Percentiles rank a stretch among this genome's conserved stretches.
These are phyloP conservation scores for Scaptomyza hsui DNA, from an alignment of 1,140 invertebrate species.

Conservation along the genomic window DNA sequence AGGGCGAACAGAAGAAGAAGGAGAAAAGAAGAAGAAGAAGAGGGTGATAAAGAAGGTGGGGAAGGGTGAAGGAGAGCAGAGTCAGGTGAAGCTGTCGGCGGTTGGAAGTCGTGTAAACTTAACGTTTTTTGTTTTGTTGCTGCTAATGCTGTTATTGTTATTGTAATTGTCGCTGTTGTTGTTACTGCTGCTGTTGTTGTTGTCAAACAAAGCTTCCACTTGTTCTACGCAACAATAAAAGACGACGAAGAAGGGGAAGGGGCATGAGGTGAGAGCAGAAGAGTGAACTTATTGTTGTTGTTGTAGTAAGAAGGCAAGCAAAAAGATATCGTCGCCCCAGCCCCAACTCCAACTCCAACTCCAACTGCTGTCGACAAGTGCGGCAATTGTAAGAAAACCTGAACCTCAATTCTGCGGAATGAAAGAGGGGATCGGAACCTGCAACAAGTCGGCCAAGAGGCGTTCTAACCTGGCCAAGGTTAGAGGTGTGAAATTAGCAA, in stretches of 20 bases:
- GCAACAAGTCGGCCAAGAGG: conserved; percentile 26
- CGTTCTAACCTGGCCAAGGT: conserved; percentile 8
- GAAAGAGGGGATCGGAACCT: conserved; percentile 6
- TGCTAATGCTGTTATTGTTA: conserved; percentile 50
- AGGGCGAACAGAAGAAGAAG: neutral
- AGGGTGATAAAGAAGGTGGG: neutral
- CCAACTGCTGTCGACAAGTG: conserved; percentile 54
- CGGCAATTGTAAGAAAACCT: conserved; percentile 71
- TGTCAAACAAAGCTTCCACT: conserved; percentile 82
- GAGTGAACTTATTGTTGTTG: neutral
- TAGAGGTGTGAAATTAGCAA: neutral
- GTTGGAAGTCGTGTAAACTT: conserved; percentile 77
- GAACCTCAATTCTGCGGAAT: conserved; percentile 37
- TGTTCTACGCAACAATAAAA: conserved; percentile 83
- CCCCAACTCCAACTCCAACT: conserved; percentile 9
- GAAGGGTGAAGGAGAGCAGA: conserved; percentile 28
- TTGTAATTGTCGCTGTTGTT: no score
- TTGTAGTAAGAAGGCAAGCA: conserved; percentile 18
- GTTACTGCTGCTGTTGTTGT: conserved; percentile 56
- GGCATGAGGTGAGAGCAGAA: neutral
- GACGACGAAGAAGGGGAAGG: conserved; percentile 44
- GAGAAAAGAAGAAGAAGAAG: conserved; percentile 22
- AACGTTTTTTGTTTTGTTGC: conserved; percentile 56
- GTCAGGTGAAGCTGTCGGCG: conserved; percentile 61
- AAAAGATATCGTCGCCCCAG: conserved; percentile 39